Conservation (phyloP, 2,888 invertebrate genomes). For the Digitonthophagus gazella region DNA sequence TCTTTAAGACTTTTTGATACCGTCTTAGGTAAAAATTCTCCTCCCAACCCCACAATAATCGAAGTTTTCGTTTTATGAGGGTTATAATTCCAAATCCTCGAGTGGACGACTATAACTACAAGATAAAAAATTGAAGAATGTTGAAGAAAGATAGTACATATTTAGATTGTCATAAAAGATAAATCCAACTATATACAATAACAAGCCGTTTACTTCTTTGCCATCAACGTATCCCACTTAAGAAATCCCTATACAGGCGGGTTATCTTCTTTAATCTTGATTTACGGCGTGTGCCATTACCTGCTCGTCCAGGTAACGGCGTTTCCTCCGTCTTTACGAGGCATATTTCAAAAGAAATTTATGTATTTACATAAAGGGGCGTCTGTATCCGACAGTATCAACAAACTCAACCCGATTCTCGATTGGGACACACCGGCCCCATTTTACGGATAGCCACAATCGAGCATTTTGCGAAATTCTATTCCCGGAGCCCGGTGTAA, state of each 20-base stretch:
- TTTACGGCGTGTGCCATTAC: background rate
- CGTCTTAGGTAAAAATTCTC: no score
- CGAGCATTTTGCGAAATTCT: background rate
- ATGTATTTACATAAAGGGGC: background rate
- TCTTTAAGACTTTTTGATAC: no score
- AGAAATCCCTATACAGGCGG: background rate
- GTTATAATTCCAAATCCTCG: no score
- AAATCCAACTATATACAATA: background rate
- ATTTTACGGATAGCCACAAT: background rate
- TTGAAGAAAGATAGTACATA: no score
- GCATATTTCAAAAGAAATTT: background rate
- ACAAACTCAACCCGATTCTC: background rate
- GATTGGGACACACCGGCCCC: background rate
- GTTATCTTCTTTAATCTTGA: background rate
- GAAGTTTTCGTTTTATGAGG: no score
- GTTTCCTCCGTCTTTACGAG: background rate
- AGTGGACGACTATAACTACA: no score
- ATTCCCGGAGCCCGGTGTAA: background rate
- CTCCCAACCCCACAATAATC: no score
- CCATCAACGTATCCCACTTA: background rate
- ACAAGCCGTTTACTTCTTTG: background rate
- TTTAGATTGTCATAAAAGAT: background rate
- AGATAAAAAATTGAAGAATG: no score
- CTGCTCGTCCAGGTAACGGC: background rate
- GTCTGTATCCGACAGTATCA: background rate